Percentiles rank a stretch among this genome's conserved stretches.
Evolutionary conservation across 2,797 vertebrate genomes (phyloP).

Genomic region (Babyrousa celebensis): DNA sequence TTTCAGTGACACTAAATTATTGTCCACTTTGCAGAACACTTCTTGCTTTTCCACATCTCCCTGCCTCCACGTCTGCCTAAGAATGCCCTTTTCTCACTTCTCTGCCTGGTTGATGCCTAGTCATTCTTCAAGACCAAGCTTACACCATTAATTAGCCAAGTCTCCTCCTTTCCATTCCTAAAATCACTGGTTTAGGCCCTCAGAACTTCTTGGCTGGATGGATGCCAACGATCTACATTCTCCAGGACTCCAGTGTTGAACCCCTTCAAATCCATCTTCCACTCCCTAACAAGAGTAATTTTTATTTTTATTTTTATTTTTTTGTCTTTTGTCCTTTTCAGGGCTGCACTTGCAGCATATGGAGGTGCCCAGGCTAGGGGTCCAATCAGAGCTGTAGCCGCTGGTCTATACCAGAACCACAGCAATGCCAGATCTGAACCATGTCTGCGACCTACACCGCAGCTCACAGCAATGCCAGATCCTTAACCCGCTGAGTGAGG

Average conservation of each 20-base stretch:
- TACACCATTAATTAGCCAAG: not conserved
- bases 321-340: too few species aligned
- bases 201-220: not conserved
- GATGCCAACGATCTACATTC: not conserved
- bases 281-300: too few species aligned
- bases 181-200: constrained; percentile 31
- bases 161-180: not conserved
- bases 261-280: not conserved
- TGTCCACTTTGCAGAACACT: not conserved
- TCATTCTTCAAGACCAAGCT: constrained; percentile 36
- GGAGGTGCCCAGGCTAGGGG: too few species aligned
- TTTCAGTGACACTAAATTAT: not conserved
- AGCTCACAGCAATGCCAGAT: too few species aligned
- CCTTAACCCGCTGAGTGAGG: too few species aligned
- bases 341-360: too few species aligned
- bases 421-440: too few species aligned
- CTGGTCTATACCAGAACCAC: too few species aligned
- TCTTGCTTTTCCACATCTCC: not conserved
- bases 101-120: not conserved
- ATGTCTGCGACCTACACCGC: too few species aligned
- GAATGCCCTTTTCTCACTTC: not conserved
- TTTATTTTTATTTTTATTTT: too few species aligned
- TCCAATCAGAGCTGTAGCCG: too few species aligned
- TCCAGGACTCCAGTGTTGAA: not conserved
- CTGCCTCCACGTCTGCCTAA: not conserved